These are phyloP conservation scores for Megaceryle torquata DNA, from an alignment of 2,113 vertebrate species.

Conservation along the genomic window DNA sequence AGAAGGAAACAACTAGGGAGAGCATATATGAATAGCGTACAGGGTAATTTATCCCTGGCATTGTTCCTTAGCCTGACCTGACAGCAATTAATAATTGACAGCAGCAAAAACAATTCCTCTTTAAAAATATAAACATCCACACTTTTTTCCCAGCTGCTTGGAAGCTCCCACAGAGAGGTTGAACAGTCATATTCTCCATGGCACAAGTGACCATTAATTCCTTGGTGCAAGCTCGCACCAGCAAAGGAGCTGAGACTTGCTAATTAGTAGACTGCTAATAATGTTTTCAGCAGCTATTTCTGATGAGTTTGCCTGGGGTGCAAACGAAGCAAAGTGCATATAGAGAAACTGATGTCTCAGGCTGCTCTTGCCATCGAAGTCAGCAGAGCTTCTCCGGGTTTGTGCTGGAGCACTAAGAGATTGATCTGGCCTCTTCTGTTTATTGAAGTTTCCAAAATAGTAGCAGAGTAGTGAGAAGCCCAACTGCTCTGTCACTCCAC, in stretches of 20 bases:
- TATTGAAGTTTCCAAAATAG: slow-evolving; percentile 64
- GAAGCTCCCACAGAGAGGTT: not conserved
- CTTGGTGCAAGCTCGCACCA: not conserved
- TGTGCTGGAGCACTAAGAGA: not conserved
- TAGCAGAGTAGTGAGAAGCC: not conserved
- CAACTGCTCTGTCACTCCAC: slow-evolving; percentile 39
- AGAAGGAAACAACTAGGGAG: slow-evolving; percentile 18
- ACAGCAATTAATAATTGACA: slow-evolving; percentile 52
- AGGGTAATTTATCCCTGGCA: slow-evolving; percentile 50
- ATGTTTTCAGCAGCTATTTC: not conserved
- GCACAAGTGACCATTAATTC: not conserved
- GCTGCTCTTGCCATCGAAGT: not conserved
- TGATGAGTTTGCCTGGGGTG: not conserved
- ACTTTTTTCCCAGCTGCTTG: not conserved
- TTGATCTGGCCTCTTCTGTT: slow-evolving; percentile 42
- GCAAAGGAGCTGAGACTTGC: not conserved
- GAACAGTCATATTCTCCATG: not conserved
- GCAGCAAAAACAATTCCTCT: slow-evolving; percentile 21
- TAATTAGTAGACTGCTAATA: not conserved
- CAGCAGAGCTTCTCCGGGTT: not conserved
- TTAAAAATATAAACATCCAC: slow-evolving; percentile 39
- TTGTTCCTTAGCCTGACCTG: slow-evolving; percentile 36
- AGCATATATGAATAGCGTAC: not conserved
- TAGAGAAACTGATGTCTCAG: not conserved
- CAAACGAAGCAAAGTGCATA: not conserved